These are phyloP conservation scores for Amia ocellicauda DNA, from an alignment of 2,113 vertebrate species.

Conservation along the genomic window DNA sequence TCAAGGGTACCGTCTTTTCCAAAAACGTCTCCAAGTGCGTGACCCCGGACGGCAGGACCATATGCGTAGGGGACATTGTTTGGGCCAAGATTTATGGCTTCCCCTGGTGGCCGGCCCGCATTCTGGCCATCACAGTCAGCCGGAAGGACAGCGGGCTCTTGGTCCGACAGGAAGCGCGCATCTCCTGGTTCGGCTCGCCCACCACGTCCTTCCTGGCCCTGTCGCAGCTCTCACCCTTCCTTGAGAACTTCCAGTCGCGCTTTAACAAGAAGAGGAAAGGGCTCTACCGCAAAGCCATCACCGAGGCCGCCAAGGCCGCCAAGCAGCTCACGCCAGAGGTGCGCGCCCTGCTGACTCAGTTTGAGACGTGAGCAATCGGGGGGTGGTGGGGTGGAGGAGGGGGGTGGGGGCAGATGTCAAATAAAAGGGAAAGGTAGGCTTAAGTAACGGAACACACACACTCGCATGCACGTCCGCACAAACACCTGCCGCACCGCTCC, in stretches of 20 bases:
- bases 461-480: background rate
- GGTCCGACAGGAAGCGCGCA: constrained; percentile 89
- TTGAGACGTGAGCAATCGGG: constrained; percentile 79
- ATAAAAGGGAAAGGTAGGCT: constrained; percentile 37
- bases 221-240: constrained; percentile 88
- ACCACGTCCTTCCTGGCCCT: constrained; percentile 95
- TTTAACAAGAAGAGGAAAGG: constrained; percentile 98
- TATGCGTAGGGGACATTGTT: constrained; percentile 97
- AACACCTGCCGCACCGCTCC: constrained; percentile 14
- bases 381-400: constrained; percentile 66
- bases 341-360: constrained; percentile 92
- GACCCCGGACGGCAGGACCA: constrained; percentile 87
- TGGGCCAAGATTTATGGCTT: constrained; percentile 99
- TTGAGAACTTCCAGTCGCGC: constrained; percentile 95
- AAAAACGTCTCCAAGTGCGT: constrained; percentile 92
- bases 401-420: constrained; percentile 16
- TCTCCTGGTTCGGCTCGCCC: constrained; percentile 97
- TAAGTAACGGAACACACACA: constrained; percentile 20
- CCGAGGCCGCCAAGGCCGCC: constrained; percentile 93
- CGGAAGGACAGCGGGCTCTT: constrained; percentile 87
- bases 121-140: constrained; percentile 88
- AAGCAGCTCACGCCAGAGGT: constrained; percentile 97
- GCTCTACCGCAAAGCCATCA: constrained; percentile 93
- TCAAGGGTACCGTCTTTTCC: constrained; percentile 88
- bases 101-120: constrained; percentile 96